phyloP scores from a whole-genome alignment of 2,113 vertebrate genomes.

The Pyxicephalus adspersus region DNA sequence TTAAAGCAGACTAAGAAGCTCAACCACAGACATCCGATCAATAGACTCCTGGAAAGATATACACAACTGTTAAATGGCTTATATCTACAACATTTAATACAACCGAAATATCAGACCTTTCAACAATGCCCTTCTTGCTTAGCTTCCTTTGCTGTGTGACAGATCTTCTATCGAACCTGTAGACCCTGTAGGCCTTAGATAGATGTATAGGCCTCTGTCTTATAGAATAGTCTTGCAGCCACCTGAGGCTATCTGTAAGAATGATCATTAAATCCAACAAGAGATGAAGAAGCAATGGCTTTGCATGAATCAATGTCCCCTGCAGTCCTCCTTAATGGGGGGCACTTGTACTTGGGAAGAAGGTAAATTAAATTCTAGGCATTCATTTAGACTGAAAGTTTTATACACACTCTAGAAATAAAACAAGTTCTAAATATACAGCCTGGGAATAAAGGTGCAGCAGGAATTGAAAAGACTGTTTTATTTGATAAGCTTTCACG shows the following conservation, averaged over 20 bases:
- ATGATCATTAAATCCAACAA: background rate
- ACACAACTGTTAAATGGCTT: no score
- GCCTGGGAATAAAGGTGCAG: slow-evolving; percentile 14
- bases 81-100: no score
- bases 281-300: background rate
- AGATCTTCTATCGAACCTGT: background rate
- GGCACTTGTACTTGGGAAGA: background rate
- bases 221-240: background rate
- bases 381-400: background rate
- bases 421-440: background rate
- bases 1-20: no score
- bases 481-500: slow-evolving; percentile 39
- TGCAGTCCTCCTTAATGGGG: background rate
- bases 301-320: background rate
- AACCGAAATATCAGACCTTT: no score
- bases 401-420: background rate
- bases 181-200: no score
- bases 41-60: no score
- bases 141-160: no score
- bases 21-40: no score
- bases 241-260: slow-evolving; percentile 1
- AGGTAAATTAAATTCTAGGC: background rate
- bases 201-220: background rate
- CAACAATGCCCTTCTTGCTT: no score
- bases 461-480: slow-evolving; percentile 20